phyloP scores from a whole-genome alignment of 2,113 vertebrate species.

The Catharus bicknelli region DNA sequence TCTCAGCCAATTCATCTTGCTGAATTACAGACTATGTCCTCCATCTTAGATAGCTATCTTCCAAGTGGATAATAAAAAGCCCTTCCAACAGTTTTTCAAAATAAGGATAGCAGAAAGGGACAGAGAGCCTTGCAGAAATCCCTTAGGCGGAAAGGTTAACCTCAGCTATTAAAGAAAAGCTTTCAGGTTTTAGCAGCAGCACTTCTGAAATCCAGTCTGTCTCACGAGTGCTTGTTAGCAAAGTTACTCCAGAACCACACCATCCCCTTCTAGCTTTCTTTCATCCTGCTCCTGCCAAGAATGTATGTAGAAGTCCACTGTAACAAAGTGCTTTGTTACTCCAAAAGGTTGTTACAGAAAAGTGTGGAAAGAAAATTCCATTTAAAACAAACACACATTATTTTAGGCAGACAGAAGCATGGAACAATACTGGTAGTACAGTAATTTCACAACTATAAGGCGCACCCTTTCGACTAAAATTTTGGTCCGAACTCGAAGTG shows the following conservation, averaged over 20 bases:
- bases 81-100: background rate
- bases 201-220: background rate
- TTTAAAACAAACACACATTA: background rate
- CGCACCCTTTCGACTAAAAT: too few species aligned
- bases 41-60: background rate
- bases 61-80: background rate
- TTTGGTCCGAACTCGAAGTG: too few species aligned
- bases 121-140: background rate
- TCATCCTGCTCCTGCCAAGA: background rate
- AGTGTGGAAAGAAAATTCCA: background rate
- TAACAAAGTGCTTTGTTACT: background rate
- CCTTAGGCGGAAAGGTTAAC: background rate
- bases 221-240: background rate
- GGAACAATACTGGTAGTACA: background rate
- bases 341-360: background rate
- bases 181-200: background rate
- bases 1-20: background rate
- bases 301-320: background rate
- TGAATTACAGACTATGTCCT: background rate
- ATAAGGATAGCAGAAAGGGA: background rate
- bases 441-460: too few species aligned
- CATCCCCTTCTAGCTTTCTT: background rate
- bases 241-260: background rate
- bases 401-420: background rate
- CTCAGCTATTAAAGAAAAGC: background rate